Evolutionary conservation across 1,140 invertebrate genomes (phyloP), one percentile per base, ranked within the genome.

Genomic region (Amphibalanus amphitrite): DNA sequence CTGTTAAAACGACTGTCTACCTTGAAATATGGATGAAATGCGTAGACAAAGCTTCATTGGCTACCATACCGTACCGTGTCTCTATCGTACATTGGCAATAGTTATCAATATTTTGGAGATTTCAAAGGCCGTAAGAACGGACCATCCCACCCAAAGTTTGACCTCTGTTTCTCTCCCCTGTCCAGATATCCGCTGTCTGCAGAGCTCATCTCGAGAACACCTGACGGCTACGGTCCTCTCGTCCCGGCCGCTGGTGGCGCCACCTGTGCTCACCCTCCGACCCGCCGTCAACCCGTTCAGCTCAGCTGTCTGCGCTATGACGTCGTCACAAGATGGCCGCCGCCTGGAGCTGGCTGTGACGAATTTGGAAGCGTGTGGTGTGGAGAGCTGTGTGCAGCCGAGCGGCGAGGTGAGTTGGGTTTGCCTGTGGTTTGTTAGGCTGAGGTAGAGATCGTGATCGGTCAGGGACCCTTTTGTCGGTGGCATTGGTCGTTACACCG

Each of bases 211-310:
- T 20, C 65, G 65, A 0, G 65, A 67, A 17, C 65, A 67, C n/a
- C 65, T 67, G 65, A 67, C 26, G 28, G 65, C 65, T 3, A 26
- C 3, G 10, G 3, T 67, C 3, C 6, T 10, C 23, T 13, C n/a
- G n/a, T 0, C 10, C 6, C 26, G 65, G 10, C 65, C 26, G n/a
- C 26, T 67, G 65, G 65, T 26, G 65, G 65, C 65, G 65, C 65
- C 65, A 67, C 65, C 65, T 67, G 65, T 67, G 65, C 65, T 67
- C n/a, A 25, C 28, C 3, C n/a, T 67, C n/a, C n/a, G 65, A 17
- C 65, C 65, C 10, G 8, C n/a, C 10, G 65, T 67, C 26, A 28
- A 67, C 65, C 26, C 65, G n/a, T 10, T 28, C 23, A 67, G 10
- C 8, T 67, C 65, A 28, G 4, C 65, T 1, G 65, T 67, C 3